phyloP scores from a whole-genome alignment of 1,140 invertebrate genomes.

The Eupristina koningsbergeri region DNA sequence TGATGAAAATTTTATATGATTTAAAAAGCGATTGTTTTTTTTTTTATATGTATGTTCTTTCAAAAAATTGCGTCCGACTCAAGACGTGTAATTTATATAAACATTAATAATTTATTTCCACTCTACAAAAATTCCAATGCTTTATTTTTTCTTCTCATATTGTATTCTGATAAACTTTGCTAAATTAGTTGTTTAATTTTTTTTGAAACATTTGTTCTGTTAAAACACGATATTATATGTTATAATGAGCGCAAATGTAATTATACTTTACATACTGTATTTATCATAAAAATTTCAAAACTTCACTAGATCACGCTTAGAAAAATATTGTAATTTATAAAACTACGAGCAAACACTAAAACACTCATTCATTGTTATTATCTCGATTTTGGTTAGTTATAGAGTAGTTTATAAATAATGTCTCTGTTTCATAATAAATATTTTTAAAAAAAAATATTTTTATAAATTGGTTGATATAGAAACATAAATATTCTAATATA shows the following conservation, averaged over 20 bases:
- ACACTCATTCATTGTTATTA: neutral
- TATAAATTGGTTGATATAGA: too few species aligned
- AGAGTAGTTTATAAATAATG: neutral
- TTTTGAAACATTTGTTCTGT: too few species aligned
- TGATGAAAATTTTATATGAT: neutral
- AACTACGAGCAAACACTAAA: neutral
- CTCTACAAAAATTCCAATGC: too few species aligned
- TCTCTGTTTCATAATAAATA: neutral
- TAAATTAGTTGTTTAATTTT: too few species aligned
- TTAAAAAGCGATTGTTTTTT: neutral
- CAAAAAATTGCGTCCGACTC: neutral
- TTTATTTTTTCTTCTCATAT: too few species aligned
- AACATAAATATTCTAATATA: too few species aligned
- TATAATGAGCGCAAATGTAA: neutral
- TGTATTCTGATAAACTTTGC: too few species aligned
- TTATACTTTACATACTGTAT: neutral
- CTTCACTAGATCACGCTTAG: neutral
- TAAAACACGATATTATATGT: neutral
- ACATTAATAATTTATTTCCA: neutral
- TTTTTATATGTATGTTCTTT: neutral
- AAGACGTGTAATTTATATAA: neutral
- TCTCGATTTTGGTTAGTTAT: neutral
- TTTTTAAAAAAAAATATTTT: neutral
- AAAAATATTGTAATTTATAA: neutral
- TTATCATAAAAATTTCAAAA: neutral